These are phyloP conservation scores for Anomalospiza imberbis DNA, from an alignment of 2,797 vertebrate genomes.

Conservation along the genomic window DNA sequence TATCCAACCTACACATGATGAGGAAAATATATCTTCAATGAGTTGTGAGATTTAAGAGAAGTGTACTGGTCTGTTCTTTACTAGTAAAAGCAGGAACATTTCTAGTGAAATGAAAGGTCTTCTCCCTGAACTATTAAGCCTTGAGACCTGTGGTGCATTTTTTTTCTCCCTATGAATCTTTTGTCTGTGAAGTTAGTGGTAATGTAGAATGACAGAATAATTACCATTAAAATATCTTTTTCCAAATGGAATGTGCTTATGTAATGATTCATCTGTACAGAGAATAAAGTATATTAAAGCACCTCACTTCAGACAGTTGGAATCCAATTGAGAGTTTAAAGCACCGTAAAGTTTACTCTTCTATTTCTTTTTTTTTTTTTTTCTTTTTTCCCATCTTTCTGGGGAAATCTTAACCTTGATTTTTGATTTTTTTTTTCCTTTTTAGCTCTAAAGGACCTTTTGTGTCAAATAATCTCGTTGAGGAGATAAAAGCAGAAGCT, in stretches of 20 bases:
- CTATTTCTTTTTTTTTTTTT: neutral
- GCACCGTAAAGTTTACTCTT: neutral
- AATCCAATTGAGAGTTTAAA: slow-evolving; percentile 17
- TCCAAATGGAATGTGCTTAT: neutral
- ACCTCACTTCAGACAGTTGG: neutral
- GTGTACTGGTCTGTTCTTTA: neutral
- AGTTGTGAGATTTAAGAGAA: neutral
- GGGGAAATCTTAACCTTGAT: neutral
- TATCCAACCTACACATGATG: neutral
- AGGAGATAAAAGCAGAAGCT: neutral
- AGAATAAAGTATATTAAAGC: neutral
- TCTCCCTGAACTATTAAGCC: neutral
- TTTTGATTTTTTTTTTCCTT: neutral
- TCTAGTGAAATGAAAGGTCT: neutral
- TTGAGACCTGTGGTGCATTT: neutral
- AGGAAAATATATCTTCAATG: neutral
- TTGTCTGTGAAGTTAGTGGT: neutral
- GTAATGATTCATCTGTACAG: neutral
- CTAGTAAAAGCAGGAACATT: neutral
- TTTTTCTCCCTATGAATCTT: neutral
- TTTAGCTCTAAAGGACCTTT: neutral
- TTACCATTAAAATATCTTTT: neutral
- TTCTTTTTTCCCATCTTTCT: neutral
- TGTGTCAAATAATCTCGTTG: neutral
- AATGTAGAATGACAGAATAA: slow-evolving; percentile 28